These are phyloP conservation scores for Schizopygopsis malacanthus DNA, from an alignment of 2,797 vertebrate genomes.

Conservation along the genomic window DNA sequence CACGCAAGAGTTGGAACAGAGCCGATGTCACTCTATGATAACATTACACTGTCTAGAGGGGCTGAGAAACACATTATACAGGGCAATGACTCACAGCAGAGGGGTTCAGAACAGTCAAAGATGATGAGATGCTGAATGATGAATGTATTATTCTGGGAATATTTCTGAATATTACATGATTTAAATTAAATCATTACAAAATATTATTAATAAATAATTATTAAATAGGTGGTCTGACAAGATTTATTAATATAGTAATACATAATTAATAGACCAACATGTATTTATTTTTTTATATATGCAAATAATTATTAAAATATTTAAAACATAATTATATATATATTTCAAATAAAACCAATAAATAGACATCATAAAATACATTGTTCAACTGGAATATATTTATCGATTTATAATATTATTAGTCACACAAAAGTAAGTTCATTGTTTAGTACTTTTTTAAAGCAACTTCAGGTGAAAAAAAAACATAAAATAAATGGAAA, in stretches of 20 bases:
- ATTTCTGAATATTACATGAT: background rate
- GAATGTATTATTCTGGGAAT: background rate
- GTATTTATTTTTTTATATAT: too few relatives aligned
- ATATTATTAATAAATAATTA: background rate
- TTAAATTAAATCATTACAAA: background rate
- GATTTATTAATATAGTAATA: background rate
- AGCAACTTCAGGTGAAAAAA: background rate
- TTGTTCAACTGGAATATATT: background rate
- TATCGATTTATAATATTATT: background rate
- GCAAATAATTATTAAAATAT: background rate
- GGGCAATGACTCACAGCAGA: conserved; percentile 20
- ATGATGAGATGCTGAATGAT: conserved; percentile 1
- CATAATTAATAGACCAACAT: background rate
- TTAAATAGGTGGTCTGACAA: background rate
- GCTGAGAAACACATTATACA: conserved; percentile 22
- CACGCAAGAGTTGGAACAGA: background rate
- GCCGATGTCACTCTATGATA: conserved; percentile 45
- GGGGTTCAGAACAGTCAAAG: conserved; percentile 7
- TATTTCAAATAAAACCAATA: background rate
- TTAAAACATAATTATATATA: background rate
- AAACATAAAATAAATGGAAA: conserved; percentile 40
- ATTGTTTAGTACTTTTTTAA: background rate
- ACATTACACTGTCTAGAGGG: conserved; percentile 45
- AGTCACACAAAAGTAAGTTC: background rate
- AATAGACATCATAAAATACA: background rate